A percentile compares a stretch with the other conserved stretches of the same genome.
phyloP scores from a whole-genome alignment of 2,797 vertebrate genomes.

The Gadopsis marmoratus region DNA sequence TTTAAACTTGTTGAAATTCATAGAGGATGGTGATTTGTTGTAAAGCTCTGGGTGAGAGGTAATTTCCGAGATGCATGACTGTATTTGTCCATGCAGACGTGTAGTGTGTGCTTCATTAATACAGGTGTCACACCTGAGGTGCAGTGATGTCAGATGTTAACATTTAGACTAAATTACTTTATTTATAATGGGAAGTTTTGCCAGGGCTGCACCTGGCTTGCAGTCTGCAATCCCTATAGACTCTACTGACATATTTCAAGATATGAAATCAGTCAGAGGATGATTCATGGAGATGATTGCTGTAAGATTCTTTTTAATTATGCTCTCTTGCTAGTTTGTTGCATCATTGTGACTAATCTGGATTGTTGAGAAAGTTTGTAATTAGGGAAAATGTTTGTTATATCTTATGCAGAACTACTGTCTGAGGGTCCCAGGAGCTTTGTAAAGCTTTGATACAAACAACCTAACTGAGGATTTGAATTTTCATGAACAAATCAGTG shows the following conservation, averaged over 20 bases:
- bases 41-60: conserved; percentile 44
- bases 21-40: conserved; percentile 50
- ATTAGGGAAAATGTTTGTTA: conserved; percentile 75
- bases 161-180: conserved; percentile 60
- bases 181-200: conserved; percentile 52
- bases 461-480: conserved; percentile 56
- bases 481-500: conserved; percentile 63
- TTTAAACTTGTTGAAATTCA: conserved; percentile 45
- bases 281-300: conserved; percentile 64
- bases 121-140: conserved; percentile 62
- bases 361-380: conserved; percentile 76
- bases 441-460: conserved; percentile 69
- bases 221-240: conserved; percentile 26
- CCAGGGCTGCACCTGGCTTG: conserved; percentile 34
- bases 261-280: conserved; percentile 66
- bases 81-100: conserved; percentile 55
- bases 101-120: conserved; percentile 58
- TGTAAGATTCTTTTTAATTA: conserved; percentile 77
- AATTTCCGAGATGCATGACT: conserved; percentile 67
- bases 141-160: conserved; percentile 60
- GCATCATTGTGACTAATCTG: conserved; percentile 75
- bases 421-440: conserved; percentile 64
- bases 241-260: conserved; percentile 57
- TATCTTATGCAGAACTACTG: conserved; percentile 57
- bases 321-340: conserved; percentile 77